Conservation (phyloP, 2,113 vertebrate species). For the Scomber japonicus region DNA sequence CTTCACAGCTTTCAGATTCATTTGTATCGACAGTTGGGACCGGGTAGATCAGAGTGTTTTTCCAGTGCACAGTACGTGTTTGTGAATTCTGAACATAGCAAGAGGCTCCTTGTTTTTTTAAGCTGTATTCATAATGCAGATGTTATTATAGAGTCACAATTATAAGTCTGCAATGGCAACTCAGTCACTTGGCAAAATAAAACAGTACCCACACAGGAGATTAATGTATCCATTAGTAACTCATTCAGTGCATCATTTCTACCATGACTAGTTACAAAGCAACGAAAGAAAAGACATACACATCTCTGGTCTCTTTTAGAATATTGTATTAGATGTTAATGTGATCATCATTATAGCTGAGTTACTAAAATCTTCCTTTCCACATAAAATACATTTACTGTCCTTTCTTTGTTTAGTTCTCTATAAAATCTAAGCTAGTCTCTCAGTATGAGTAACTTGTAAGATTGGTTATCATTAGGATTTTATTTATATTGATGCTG, state of each 20-base stretch:
- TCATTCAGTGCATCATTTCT: background rate
- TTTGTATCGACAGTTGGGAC: background rate
- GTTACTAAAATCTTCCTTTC: conserved; percentile 43
- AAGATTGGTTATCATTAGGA: too few species aligned
- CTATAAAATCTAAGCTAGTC: too few species aligned
- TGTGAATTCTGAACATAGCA: conserved; percentile 25
- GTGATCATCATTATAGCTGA: conserved; percentile 38
- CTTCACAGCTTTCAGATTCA: background rate
- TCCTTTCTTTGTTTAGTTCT: conserved; percentile 41
- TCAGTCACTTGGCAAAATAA: conserved; percentile 29
- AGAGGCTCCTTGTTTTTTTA: background rate
- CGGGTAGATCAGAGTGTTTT: background rate
- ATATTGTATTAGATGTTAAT: conserved; percentile 43
- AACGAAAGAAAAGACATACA: background rate
- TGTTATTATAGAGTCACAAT: conserved; percentile 25
- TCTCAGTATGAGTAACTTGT: too few species aligned
- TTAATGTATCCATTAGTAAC: background rate
- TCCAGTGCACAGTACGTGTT: conserved; percentile 11
- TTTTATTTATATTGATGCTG: too few species aligned
- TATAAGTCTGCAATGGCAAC: conserved; percentile 30
- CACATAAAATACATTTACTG: conserved; percentile 38
- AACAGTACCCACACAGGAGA: conserved; percentile 18
- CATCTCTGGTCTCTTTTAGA: conserved; percentile 48
- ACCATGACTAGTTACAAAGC: background rate
- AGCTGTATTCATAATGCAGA: conserved; percentile 19